phyloP scores from a whole-genome alignment of 2,113 vertebrate species.

The Dicrurus megarhynchus region DNA sequence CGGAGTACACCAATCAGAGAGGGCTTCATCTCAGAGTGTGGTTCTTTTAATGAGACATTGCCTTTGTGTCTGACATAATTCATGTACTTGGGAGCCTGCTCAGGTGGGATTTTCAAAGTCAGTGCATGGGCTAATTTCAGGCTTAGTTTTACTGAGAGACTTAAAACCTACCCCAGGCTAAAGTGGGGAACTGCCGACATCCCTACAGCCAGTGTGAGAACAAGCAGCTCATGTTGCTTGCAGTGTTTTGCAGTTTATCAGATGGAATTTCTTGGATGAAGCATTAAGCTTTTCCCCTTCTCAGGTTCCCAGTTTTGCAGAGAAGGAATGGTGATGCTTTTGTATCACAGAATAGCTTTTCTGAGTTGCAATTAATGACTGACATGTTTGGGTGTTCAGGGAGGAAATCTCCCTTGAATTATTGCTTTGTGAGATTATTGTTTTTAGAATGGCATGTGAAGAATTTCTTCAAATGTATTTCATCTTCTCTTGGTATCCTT shows the following conservation, averaged over 20 bases:
- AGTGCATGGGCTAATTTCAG: not conserved
- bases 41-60: constrained; percentile 16
- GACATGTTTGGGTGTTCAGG: not conserved
- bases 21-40: not conserved
- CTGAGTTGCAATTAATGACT: constrained; percentile 30
- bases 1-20: not conserved
- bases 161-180: not conserved
- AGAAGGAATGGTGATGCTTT: not conserved
- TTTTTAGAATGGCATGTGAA: constrained; percentile 49
- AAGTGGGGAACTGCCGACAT: not conserved
- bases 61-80: constrained; percentile 16
- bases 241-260: not conserved
- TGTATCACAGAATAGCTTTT: not conserved
- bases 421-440: constrained; percentile 53
- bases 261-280: not conserved
- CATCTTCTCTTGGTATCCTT: constrained; percentile 34
- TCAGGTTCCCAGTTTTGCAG: not conserved
- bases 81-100: not conserved
- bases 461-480: constrained; percentile 43
- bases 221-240: not conserved
- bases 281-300: not conserved
- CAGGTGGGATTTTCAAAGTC: not conserved
- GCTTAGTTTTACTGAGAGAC: not conserved
- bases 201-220: not conserved
- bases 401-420: constrained; percentile 49